phyloP scores from a whole-genome alignment of 2,113 vertebrate genomes.

The Mirounga angustirostris region DNA sequence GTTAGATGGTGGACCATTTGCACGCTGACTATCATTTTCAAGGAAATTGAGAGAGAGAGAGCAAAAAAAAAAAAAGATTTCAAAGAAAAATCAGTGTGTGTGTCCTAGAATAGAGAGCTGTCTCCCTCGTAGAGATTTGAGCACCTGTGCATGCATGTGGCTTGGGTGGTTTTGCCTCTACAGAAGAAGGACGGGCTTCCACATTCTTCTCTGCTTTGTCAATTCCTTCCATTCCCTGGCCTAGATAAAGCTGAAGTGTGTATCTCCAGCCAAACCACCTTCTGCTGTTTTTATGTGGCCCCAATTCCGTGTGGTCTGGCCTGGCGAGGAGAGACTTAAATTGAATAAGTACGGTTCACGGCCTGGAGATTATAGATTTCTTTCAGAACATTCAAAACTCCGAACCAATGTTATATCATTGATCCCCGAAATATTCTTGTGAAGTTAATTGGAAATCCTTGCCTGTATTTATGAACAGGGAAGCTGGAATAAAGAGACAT shows the following conservation, averaged over 20 bases:
- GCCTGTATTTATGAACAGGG: neutral
- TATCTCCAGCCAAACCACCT: constrained; percentile 26
- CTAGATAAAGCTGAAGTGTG: neutral
- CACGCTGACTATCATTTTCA: neutral
- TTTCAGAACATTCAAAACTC: constrained; percentile 49
- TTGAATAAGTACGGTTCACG: neutral
- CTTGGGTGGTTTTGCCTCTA: too few relatives aligned
- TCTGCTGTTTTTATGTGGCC: constrained; percentile 36
- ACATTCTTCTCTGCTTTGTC: neutral
- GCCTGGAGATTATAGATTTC: constrained; percentile 14
- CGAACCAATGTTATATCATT: neutral
- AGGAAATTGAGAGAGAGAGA: neutral
- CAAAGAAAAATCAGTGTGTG: neutral
- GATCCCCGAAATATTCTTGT: constrained; percentile 34
- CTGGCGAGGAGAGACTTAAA: neutral
- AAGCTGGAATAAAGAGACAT: neutral
- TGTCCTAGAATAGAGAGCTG: neutral
- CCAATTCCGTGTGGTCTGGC: constrained; percentile 30
- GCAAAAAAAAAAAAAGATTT: neutral
- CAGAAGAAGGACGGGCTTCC: neutral
- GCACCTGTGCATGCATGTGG: neutral
- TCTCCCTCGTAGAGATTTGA: neutral
- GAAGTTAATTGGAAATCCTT: constrained; percentile 56
- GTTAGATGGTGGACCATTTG: neutral
- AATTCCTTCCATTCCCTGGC: neutral